Evolutionary conservation across 2,888 invertebrate species (phyloP), one percentile per base, ranked within the genome.

Genomic region (Glyphotaelius pellucidus): DNA sequence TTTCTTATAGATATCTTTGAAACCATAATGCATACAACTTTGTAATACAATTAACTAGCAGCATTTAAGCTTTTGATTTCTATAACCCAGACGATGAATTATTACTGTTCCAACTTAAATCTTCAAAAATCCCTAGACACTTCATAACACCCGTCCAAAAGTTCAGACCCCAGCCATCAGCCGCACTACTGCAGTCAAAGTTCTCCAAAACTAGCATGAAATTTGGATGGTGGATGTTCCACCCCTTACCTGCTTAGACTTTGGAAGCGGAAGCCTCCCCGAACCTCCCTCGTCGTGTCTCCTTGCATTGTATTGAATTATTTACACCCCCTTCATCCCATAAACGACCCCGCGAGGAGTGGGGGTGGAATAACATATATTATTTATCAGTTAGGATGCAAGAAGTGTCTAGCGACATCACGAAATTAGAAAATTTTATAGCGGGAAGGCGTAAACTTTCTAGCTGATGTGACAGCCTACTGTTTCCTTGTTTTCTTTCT

Each of bases 371-470:
- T 67, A 67, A 80, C 47, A 89, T 89, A 38, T 89, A 89, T 89
- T 89, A 89, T 89, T 89, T 47, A 89, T 38, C 30, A 80, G 89
- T 80, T 80, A 25, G 35, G 47, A 80, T 89, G 89, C 89, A 89
- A 89, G 67, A 67, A 67, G 80, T 80, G 80, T 80, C n/a, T 80
- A n/a, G 89, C 35, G 80, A 89, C 80, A 80, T 89, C 38, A 38
- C 80, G 80, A 89, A 80, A 89, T 89, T 89, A 89, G 89, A 89
- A 80, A 80, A 89, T 80, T 89, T 31, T 67, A 52, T n/a, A 15
- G 12, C 52, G 25, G 35, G 9, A 31, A 67, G 25, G 67, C 25
- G 86, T 42, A 86, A 86, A 86, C 14, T 86, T 86, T 86, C 30
- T 42, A 42, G 38, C 86, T 42, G 38, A 47, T 30, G 30, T 86